Evolutionary conservation across 2,888 invertebrate genomes (phyloP).

Genomic region (Zhengitettix transpicula): DNA sequence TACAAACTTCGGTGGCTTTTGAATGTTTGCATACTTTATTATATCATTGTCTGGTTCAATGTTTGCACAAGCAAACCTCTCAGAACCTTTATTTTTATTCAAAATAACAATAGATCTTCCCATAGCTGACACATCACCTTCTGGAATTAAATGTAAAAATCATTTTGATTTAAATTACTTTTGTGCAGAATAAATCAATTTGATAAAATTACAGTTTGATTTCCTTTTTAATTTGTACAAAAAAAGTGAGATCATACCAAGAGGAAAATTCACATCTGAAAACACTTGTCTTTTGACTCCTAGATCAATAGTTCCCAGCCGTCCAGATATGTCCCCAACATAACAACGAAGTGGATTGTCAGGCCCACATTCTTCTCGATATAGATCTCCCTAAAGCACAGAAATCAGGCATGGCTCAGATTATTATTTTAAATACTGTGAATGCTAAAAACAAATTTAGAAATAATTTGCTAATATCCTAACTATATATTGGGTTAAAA

Average conservation of each 20-base stretch:
- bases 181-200: not conserved
- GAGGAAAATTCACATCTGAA: slow-evolving; percentile 73
- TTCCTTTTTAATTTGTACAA: not conserved
- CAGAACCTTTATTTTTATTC: slow-evolving; percentile 50
- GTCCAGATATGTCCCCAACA: slow-evolving; percentile 74
- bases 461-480: no score
- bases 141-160: slow-evolving; percentile 15
- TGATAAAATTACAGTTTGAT: not conserved
- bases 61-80: slow-evolving; percentile 77
- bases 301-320: slow-evolving; percentile 67
- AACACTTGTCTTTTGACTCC: slow-evolving; percentile 61
- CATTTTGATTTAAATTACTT: not conserved
- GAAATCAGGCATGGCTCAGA: not conserved
- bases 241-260: slow-evolving; percentile 29
- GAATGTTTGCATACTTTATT: slow-evolving; percentile 73
- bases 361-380: slow-evolving; percentile 71
- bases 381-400: slow-evolving; percentile 51
- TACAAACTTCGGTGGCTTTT: slow-evolving; percentile 74
- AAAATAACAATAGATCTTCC: slow-evolving; percentile 75
- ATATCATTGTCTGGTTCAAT: slow-evolving; percentile 82
- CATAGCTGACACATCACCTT: slow-evolving; percentile 59
- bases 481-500: no score
- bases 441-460: no score
- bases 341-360: slow-evolving; percentile 80
- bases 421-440: no score